Evolutionary conservation across 2,888 invertebrate genomes (phyloP).

Genomic region (Agrotis clavis): DNA sequence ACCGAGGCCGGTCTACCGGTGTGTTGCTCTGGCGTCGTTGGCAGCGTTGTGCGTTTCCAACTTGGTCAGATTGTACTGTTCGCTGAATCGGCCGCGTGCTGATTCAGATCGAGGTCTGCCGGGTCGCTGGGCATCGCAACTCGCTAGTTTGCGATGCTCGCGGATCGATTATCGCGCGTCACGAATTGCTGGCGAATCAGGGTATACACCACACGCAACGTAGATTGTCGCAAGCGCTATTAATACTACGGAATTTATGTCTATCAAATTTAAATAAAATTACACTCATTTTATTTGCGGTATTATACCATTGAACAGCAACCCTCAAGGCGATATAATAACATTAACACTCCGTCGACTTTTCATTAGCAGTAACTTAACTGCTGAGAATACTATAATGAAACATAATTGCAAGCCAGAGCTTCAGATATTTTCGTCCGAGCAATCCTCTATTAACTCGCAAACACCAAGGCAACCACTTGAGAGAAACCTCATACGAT

Average conservation of each 20-base stretch:
- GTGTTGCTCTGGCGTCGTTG: conserved; percentile 65
- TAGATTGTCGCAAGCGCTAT: conserved; percentile 53
- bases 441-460: conserved; percentile 52
- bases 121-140: conserved; percentile 77
- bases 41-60: conserved; percentile 73
- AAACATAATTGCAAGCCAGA: conserved; percentile 71
- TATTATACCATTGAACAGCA: conserved; percentile 61
- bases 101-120: conserved; percentile 87
- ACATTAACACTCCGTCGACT: conserved; percentile 78
- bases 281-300: conserved; percentile 41
- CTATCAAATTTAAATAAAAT: conserved; percentile 34
- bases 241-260: conserved; percentile 53
- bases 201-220: conserved; percentile 71
- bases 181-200: conserved; percentile 76
- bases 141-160: conserved; percentile 76
- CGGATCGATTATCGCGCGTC: conserved; percentile 80
- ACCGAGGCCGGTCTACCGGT: conserved; percentile 66
- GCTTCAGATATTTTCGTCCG: conserved; percentile 69
- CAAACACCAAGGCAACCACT: conserved; percentile 55
- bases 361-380: conserved; percentile 88
- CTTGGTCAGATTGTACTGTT: conserved; percentile 78
- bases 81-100: conserved; percentile 82
- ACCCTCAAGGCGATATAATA: conserved; percentile 77
- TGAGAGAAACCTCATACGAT: conserved; percentile 64
- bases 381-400: conserved; percentile 72